Conservation (phyloP, 2,113 vertebrate genomes). For the Prolemur simus region DNA sequence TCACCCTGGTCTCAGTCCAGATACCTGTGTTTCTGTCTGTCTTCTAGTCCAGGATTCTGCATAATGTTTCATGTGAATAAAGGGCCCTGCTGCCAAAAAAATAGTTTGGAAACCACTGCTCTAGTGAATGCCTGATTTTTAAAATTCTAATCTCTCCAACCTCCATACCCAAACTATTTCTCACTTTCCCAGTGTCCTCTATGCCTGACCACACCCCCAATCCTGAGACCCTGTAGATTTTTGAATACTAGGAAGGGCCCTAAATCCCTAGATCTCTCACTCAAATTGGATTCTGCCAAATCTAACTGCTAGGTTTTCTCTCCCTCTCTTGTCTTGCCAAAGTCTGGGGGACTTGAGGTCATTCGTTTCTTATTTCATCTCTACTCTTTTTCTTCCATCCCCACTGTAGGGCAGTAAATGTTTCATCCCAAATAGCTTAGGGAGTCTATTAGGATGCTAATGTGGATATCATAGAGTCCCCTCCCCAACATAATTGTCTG, state of each 20-base stretch:
- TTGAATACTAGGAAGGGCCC: neutral
- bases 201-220: neutral
- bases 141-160: neutral
- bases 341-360: neutral
- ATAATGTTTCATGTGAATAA: neutral
- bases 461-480: neutral
- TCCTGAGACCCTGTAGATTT: neutral
- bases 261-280: neutral
- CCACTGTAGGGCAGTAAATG: neutral
- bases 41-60: neutral
- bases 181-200: neutral
- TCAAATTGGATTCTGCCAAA: slow-evolving; percentile 1
- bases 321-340: neutral
- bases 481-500: neutral
- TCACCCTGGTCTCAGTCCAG: neutral
- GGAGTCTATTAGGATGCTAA: neutral
- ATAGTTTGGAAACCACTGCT: neutral
- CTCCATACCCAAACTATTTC: neutral
- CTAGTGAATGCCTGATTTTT: neutral
- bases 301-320: neutral
- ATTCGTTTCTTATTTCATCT: neutral
- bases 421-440: neutral
- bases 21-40: neutral
- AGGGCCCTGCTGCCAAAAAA: neutral
- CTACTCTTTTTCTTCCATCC: neutral